Conservation (phyloP, 2,113 vertebrate species). For the Ceuthmochares aereus region DNA sequence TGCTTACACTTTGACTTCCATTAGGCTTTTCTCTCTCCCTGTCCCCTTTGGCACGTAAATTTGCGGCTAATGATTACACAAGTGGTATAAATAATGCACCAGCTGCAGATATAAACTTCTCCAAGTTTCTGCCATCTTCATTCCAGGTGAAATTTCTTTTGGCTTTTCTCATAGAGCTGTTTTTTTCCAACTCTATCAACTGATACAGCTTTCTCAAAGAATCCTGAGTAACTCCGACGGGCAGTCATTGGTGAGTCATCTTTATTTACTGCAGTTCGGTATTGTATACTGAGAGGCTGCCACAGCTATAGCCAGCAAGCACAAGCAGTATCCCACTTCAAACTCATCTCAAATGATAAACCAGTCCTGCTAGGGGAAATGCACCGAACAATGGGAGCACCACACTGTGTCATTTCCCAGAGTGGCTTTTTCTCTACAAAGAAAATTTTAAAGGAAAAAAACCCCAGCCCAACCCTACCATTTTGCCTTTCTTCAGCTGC, state of each 20-base stretch:
- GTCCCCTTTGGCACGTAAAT: background rate
- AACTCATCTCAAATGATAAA: background rate
- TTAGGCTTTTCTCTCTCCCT: background rate
- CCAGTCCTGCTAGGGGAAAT: background rate
- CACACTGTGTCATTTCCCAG: background rate
- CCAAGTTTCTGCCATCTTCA: background rate
- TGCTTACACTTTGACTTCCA: background rate
- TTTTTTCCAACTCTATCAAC: background rate
- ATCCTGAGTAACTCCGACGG: background rate
- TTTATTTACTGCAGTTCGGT: background rate
- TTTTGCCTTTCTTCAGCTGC: constrained; percentile 25
- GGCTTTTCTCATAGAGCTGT: background rate
- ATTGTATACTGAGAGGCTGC: background rate
- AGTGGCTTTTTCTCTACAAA: background rate
- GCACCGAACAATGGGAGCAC: background rate
- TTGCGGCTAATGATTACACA: background rate
- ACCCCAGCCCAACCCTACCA: background rate
- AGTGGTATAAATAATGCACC: background rate
- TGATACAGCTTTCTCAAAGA: background rate
- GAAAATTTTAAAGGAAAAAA: background rate
- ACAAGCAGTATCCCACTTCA: background rate
- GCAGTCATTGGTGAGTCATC: fast-evolving
- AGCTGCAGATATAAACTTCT: background rate
- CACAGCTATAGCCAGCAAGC: background rate
- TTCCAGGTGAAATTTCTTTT: background rate